Base-by-base conservation (phyloP, 1,140 invertebrate species). In the Physella acuta region DNA sequence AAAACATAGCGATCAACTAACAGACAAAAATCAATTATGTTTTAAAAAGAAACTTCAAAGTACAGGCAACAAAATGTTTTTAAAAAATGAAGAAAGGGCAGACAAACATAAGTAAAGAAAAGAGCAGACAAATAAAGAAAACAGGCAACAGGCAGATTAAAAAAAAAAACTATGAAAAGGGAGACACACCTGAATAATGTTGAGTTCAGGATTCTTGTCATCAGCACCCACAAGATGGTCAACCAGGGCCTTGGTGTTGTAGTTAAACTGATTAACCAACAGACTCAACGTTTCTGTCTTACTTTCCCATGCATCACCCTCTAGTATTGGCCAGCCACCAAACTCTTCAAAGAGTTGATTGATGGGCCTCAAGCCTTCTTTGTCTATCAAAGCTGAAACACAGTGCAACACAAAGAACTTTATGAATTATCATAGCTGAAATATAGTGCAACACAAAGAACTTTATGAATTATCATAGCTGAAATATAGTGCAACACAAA, bases 171-270 rank as follows among this genome's bases (percentile, higher is more conserved):
- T 44, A 44, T 44, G 8, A 44, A 44, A 44, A 44, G 17, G 37
- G 11, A 53, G 16, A 58, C 72, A 74, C 81, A 90, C 90, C 85
- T 94, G 93, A 74, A 95, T 92, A 1, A 94, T 90, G 81, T 94
- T 92, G 77, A 90, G 88, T 74, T 93, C 89, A 0, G 93, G 93
- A 84, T 95, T 93, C 79, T 93, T 93, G 31, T 94, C 92, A 80
- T 96, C 93, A 0, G 93, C 91, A 17, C 91, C 92, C 53, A 95
- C 91, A 91, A 91, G 93, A 79, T 94, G 89, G 0, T 92, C 89
- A 71, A 89, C 82, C 28, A 89, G 79, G 1, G 86, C 84, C 68
- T 94, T 92, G 73, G 94, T 94, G 82, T 94, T 94, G 75, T 90
- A 93, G 4, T 92, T 85, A 53, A 92, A 86, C 14, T 96, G 80